Conservation (phyloP, 2,888 invertebrate genomes). For the Dysmachus trigonus region DNA sequence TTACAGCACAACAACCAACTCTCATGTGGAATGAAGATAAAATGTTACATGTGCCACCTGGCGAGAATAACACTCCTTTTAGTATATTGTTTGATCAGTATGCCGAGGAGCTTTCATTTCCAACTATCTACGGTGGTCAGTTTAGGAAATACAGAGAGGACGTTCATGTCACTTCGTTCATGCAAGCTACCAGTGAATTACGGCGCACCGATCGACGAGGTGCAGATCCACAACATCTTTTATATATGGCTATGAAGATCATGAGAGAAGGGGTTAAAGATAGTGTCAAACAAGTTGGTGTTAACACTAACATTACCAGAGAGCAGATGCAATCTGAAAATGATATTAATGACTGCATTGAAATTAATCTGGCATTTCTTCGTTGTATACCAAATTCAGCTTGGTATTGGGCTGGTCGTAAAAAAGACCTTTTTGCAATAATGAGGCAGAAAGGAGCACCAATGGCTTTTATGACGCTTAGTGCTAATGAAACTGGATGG, state of each 20-base stretch:
- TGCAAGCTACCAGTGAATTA: slow-evolving; percentile 60
- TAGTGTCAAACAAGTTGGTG: too few species aligned
- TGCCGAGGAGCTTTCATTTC: slow-evolving; percentile 61
- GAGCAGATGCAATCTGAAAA: not conserved
- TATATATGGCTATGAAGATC: not conserved
- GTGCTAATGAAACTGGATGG: slow-evolving; percentile 62
- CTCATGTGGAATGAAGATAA: slow-evolving; percentile 52
- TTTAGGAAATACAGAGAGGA: not conserved
- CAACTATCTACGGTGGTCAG: slow-evolving; percentile 52
- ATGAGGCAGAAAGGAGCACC: not conserved
- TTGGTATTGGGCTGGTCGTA: not conserved
- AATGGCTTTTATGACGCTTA: slow-evolving; percentile 57
- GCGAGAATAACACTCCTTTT: slow-evolving; percentile 9
- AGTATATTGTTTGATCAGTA: slow-evolving; percentile 54
- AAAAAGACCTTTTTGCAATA: not conserved
- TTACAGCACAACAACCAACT: slow-evolving; percentile 51
- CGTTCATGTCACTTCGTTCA: slow-evolving; percentile 52
- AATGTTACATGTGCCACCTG: slow-evolving; percentile 37
- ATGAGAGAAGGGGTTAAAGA: not conserved
- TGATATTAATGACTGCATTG: not conserved
- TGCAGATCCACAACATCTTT: slow-evolving; percentile 28
- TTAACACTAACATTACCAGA: not conserved
- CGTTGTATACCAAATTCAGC: not conserved
- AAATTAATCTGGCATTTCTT: not conserved
- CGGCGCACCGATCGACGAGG: too few species aligned